Conservation (phyloP, 1,140 invertebrate genomes). For the Calliopsis andreniformis region DNA sequence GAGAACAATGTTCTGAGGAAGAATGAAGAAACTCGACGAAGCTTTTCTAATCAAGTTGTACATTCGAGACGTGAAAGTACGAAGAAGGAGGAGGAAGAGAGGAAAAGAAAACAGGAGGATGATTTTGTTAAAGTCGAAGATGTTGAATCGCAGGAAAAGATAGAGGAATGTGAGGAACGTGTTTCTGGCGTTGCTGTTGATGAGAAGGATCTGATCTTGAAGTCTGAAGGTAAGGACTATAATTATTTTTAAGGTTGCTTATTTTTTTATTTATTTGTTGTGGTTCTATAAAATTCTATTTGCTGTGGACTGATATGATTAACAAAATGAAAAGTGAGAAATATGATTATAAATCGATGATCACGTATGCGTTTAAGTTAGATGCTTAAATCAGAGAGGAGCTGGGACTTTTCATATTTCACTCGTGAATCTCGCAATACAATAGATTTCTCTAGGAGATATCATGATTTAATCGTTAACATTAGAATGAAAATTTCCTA, state of each 20-base stretch:
- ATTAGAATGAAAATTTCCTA: too few relatives aligned
- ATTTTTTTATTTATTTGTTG: too few relatives aligned
- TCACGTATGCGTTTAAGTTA: too few relatives aligned
- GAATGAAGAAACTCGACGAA: neutral
- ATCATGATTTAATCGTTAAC: neutral
- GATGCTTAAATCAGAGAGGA: neutral
- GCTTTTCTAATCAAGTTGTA: neutral
- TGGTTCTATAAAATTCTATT: too few relatives aligned
- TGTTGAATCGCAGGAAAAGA: constrained; percentile 65
- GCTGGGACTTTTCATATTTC: neutral
- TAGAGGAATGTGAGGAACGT: constrained; percentile 67
- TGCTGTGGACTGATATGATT: too few relatives aligned
- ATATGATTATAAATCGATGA: too few relatives aligned
- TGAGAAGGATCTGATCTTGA: constrained; percentile 75
- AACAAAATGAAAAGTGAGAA: too few relatives aligned
- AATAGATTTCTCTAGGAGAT: neutral
- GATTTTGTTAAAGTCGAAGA: constrained; percentile 38
- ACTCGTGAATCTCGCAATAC: too few relatives aligned
- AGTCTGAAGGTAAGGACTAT: constrained; percentile 72
- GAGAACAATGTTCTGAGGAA: neutral
- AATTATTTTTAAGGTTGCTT: neutral
- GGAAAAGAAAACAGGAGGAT: constrained; percentile 32
- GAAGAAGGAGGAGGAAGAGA: constrained; percentile 29
- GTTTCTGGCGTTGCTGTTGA: constrained; percentile 71
- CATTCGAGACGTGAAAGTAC: constrained; percentile 21